These are phyloP conservation scores for Leptarthrus brevirostris DNA, from an alignment of 2,888 invertebrate genomes.

Conservation along the genomic window DNA sequence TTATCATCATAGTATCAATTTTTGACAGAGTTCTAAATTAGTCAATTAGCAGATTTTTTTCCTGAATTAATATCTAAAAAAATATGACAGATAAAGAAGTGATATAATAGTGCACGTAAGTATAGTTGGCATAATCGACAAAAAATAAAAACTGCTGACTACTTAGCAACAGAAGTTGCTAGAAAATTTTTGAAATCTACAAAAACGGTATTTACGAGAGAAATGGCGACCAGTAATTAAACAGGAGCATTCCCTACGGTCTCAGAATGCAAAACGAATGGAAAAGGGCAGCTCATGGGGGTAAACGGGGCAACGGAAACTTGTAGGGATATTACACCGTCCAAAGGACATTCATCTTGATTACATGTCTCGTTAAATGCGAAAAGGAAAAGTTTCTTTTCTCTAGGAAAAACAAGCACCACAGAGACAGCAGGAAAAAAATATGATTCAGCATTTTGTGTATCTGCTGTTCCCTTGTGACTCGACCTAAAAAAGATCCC, in stretches of 20 bases:
- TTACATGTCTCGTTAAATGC: conserved; percentile 38
- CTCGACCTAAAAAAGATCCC: conserved; percentile 13
- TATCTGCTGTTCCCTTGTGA: conserved; percentile 18
- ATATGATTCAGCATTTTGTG: conserved; percentile 38
- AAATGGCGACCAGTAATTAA: conserved; percentile 33
- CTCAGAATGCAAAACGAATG: conserved; percentile 25
- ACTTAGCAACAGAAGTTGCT: background rate
- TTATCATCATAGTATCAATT: no score
- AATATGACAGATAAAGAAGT: no score
- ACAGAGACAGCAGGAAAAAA: conserved; percentile 22
- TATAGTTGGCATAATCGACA: no score
- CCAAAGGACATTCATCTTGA: conserved; percentile 41
- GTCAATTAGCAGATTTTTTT: no score
- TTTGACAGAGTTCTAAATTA: no score
- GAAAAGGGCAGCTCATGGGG: conserved; percentile 8
- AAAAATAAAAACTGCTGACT: background rate
- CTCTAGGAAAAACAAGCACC: conserved; percentile 25
- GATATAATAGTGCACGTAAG: no score
- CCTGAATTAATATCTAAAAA: no score
- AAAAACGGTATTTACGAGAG: conserved; percentile 36
- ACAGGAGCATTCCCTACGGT: conserved; percentile 13
- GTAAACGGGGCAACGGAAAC: background rate
- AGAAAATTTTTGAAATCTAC: background rate
- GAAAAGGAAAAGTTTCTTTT: conserved; percentile 40
- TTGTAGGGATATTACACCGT: conserved; percentile 27